These are phyloP conservation scores for Furcula furcula DNA, from an alignment of 2,888 invertebrate genomes.

Conservation along the genomic window DNA sequence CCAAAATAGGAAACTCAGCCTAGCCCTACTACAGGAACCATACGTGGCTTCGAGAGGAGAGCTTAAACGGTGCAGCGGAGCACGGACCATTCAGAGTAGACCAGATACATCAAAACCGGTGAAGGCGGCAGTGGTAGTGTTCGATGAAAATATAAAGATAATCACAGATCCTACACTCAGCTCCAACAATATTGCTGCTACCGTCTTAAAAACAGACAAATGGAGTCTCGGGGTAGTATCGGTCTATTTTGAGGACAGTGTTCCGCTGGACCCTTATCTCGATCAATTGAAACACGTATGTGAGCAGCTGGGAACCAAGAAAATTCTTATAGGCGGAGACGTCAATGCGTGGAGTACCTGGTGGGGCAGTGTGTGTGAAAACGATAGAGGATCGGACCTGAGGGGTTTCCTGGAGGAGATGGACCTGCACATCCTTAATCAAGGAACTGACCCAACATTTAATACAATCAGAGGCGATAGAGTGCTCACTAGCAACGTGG, in stretches of 20 bases:
- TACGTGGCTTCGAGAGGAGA: neutral
- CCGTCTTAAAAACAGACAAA: neutral
- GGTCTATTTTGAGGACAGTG: slow-evolving; percentile 3
- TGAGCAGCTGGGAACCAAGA: neutral
- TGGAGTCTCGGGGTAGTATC: neutral
- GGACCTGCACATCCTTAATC: neutral
- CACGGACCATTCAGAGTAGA: neutral
- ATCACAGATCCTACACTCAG: neutral
- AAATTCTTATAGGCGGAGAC: neutral
- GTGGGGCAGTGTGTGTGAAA: neutral
- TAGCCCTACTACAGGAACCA: slow-evolving; percentile 1
- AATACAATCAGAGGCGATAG: neutral
- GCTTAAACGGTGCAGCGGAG: neutral
- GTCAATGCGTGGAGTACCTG: neutral
- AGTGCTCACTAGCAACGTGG: neutral
- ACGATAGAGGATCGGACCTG: neutral
- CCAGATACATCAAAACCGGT: neutral
- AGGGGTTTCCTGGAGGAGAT: no score
- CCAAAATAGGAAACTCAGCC: neutral
- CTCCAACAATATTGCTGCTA: slow-evolving; percentile 1
- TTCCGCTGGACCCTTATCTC: slow-evolving; percentile 5
- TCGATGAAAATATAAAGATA: slow-evolving; percentile 3
- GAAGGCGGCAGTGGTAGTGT: slow-evolving; percentile 9
- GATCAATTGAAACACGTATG: neutral
- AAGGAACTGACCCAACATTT: neutral